These are phyloP conservation scores for Drosophila koepferae DNA, from an alignment of 2,888 invertebrate species.

Conservation along the genomic window DNA sequence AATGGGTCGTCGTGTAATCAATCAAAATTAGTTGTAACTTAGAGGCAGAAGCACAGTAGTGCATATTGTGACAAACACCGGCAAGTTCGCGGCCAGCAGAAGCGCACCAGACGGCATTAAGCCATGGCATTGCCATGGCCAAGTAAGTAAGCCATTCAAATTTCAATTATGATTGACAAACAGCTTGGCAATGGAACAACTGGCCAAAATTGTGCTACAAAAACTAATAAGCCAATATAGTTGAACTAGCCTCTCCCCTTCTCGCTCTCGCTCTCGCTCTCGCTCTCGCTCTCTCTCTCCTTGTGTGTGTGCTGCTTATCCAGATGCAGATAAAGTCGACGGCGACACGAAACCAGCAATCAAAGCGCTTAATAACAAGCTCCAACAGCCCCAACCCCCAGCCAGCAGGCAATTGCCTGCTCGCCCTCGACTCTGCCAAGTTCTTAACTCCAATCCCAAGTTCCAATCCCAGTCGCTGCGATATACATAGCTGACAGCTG, in stretches of 20 bases:
- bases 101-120: constrained; percentile 10
- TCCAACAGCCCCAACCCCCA: constrained; percentile 16
- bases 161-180: constrained; percentile 41
- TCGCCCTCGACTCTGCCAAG: constrained; percentile 1
- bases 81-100: constrained; percentile 17
- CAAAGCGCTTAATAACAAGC: constrained; percentile 51
- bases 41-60: constrained; percentile 56
- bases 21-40: constrained; percentile 84
- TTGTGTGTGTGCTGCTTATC: constrained; percentile 35
- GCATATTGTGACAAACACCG: constrained; percentile 71
- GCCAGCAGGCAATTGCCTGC: constrained; percentile 14
- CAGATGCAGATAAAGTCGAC: constrained; percentile 50
- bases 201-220: not conserved
- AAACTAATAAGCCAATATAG: not conserved
- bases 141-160: constrained; percentile 40
- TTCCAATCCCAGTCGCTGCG: constrained; percentile 3
- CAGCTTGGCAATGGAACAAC: constrained; percentile 27
- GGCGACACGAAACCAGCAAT: constrained; percentile 42
- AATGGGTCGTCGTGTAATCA: constrained; percentile 67
- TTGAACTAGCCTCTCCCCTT: not conserved
- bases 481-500: constrained; percentile 16
- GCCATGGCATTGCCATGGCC: constrained; percentile 15
- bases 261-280: not conserved
- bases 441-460: not conserved
- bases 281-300: not conserved